Evolutionary conservation across 2,797 vertebrate species (phyloP).

Genomic region (Sitta carolinensis): DNA sequence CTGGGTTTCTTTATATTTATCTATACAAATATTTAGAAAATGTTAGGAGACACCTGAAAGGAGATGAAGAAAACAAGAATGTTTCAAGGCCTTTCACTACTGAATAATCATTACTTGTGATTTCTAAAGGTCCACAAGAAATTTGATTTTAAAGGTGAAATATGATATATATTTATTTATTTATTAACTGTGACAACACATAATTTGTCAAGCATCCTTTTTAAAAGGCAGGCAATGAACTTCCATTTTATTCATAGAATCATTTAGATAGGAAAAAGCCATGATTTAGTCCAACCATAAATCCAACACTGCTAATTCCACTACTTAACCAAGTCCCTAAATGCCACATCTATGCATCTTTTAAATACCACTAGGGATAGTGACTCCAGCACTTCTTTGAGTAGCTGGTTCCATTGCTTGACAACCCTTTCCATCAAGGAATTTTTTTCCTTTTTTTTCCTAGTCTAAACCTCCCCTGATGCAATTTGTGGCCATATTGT

Average conservation of each 20-base stretch:
- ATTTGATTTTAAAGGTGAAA: not conserved
- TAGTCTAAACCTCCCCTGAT: not conserved
- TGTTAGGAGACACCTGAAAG: not conserved
- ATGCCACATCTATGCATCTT: fast-evolving
- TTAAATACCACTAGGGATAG: fast-evolving
- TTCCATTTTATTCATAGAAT: not conserved
- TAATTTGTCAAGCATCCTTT: not conserved
- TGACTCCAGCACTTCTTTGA: not conserved
- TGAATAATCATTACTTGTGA: not conserved
- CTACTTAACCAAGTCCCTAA: fast-evolving
- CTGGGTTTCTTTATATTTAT: not conserved
- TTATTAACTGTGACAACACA: not conserved
- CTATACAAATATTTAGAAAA: not conserved
- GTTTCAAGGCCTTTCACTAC: not conserved
- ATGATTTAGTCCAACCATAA: not conserved
- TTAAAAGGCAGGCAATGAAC: not conserved
- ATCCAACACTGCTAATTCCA: not conserved
- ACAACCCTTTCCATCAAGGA: fast-evolving
- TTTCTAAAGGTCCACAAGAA: not conserved
- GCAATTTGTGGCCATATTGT: not conserved
- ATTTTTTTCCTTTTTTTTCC: not conserved
- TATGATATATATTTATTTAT: not conserved
- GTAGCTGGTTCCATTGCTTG: not conserved
- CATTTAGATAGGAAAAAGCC: not conserved
- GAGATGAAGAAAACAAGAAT: not conserved